Percentiles rank a stretch among this genome's conserved stretches.
phyloP scores from a whole-genome alignment of 2,113 vertebrate species.

The Semnornis frantzii region DNA sequence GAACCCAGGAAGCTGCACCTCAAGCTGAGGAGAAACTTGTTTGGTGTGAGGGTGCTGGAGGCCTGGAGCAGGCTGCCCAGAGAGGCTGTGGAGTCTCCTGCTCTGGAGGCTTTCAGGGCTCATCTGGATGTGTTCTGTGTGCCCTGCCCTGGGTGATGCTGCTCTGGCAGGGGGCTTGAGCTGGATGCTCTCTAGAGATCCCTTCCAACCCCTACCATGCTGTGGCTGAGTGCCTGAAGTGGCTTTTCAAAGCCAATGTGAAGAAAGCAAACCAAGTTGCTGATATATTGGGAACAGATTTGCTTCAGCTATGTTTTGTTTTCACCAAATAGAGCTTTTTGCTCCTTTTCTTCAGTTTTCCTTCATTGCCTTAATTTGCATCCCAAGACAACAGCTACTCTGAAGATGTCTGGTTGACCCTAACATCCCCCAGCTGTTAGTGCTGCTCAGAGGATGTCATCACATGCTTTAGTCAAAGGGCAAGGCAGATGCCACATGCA shows the following conservation, averaged over 20 bases:
- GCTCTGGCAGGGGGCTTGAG: no score
- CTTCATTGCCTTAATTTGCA: neutral
- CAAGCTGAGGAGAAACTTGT: no score
- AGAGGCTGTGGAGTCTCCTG: no score
- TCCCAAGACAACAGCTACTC: neutral
- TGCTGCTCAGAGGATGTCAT: neutral
- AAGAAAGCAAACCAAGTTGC: neutral
- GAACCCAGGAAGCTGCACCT: no score
- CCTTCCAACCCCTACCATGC: no score
- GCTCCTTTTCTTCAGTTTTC: neutral
- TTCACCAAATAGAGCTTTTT: neutral
- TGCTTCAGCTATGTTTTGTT: neutral
- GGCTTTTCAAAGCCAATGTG: neutral
- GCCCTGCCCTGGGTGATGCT: no score
- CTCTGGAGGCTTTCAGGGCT: no score
- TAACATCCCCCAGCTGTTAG: neutral
- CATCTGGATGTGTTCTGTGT: no score
- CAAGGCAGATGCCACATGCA: accelerated
- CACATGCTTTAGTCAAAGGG: neutral
- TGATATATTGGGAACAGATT: neutral
- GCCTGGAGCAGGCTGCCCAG: no score
- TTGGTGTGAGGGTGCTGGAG: no score
- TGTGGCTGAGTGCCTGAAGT: neutral
- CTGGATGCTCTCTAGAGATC: no score
- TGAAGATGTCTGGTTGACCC: neutral